A percentile compares a stretch with the other conserved stretches of the same genome.
Evolutionary conservation across 2,888 invertebrate species (phyloP).

Genomic region (Thecophora atra): DNA sequence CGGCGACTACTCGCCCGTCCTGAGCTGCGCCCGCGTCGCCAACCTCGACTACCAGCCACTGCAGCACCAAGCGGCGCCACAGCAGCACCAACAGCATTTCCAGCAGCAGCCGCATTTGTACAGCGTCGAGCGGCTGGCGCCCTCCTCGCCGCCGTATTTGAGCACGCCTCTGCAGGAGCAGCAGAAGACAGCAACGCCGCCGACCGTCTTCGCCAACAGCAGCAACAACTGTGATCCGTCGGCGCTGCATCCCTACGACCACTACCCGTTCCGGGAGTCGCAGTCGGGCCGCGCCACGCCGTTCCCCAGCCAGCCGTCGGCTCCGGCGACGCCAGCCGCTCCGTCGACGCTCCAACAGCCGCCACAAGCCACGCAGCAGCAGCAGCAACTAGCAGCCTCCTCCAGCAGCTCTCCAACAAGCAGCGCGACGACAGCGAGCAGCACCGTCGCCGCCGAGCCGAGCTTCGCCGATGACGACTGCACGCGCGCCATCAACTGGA

Average conservation of each 20-base stretch:
- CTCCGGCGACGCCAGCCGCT: constrained; percentile 40
- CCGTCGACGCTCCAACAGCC: constrained; percentile 37
- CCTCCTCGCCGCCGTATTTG: constrained; percentile 44
- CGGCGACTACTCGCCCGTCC: constrained; percentile 57
- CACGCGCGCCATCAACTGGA: constrained; percentile 88
- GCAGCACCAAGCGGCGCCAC: constrained; percentile 43
- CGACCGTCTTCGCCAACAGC: constrained; percentile 38
- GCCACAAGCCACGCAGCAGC: constrained; percentile 44
- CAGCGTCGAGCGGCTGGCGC: constrained; percentile 55
- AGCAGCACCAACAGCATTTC: constrained; percentile 49
- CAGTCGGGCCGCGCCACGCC: constrained; percentile 76
- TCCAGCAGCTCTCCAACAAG: constrained; percentile 40
- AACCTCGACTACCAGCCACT: constrained; percentile 59
- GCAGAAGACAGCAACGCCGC: constrained; percentile 36
- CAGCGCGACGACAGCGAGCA: constrained; percentile 37
- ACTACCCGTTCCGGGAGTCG: constrained; percentile 64
- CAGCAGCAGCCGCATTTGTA: constrained; percentile 48
- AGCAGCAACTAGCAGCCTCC: constrained; percentile 39
- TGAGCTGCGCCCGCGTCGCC: constrained; percentile 60
- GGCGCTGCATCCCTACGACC: constrained; percentile 64
- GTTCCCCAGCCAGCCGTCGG: constrained; percentile 68
- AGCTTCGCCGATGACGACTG: constrained; percentile 80
- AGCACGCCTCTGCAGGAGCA: constrained; percentile 44
- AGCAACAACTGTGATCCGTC: constrained; percentile 53
- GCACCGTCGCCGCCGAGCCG: constrained; percentile 72